Base-by-base conservation (phyloP, 2,888 invertebrate species). In the Leptopterna dolabrata region DNA sequence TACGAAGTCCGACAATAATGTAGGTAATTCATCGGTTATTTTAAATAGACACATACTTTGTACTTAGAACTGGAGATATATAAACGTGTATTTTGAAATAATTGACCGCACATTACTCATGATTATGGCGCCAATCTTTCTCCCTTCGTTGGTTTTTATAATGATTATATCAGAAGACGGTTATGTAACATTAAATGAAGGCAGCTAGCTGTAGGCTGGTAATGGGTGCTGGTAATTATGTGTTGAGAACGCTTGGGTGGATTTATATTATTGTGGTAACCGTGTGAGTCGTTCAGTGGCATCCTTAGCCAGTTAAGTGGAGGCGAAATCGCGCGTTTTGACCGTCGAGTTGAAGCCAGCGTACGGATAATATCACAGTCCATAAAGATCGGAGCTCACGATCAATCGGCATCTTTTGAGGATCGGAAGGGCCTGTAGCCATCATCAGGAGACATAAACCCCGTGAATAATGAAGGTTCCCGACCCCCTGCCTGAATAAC, bases 381-480 rank as follows among this genome's bases (percentile, higher is more conserved):
- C 36, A 73, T 30, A 41, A 73, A 73, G 73, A 73, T 73, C 30
- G 73, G 73, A 29, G 16, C 41, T 14, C 73, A 36, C 36, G 73
- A 73, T 73, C 73, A 73, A 73, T 73, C 73, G 73, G 73, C 36
- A 36, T 73, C 73, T 41, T 73, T 73, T 73, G 73, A 73, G 73
- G 73, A 36, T 41, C 73, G 41, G 73, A 41, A 41, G 41, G 73
- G 36, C 73, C 41, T 14, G 16, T 30, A 41, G 73, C 73, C 73
- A 73, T 73, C 73, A 73, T 73, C 73, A 19, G 36, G 73, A 41
- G 73, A 36, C 73, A 73, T 73, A 73, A 73, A 73, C 73, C 73
- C 73, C 73, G 73, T 73, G 73, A 73, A 73, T 73, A 73, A 73
- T 73, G 36, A 73, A 19, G 73, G 73, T 73, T 30, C 73, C 73